A percentile compares a stretch with the other conserved stretches of the same genome.
These are phyloP conservation scores for Etia nguti DNA, from an alignment of 2,113 vertebrate genomes.

Conservation along the genomic window DNA sequence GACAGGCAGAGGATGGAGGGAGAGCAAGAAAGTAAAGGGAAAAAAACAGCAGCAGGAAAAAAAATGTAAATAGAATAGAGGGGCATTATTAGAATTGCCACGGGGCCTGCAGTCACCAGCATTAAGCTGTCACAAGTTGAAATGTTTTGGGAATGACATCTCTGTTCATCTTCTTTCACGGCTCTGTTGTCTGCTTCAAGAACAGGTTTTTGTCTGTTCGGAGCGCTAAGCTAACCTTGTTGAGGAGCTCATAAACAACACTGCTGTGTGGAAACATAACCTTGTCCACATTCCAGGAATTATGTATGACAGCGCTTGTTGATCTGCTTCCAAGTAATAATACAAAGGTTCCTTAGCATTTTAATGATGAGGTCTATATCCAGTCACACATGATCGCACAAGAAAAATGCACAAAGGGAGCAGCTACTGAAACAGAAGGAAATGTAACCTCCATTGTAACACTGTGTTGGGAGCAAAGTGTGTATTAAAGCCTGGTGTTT, in stretches of 20 bases:
- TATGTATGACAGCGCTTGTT: neutral
- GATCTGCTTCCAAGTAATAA: constrained; percentile 16
- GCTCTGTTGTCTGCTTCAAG: neutral
- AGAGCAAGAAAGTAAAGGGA: neutral
- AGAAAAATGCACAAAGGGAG: neutral
- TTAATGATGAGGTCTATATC: constrained; percentile 21
- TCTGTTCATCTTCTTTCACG: constrained; percentile 10
- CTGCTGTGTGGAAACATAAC: neutral
- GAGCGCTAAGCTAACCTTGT: neutral
- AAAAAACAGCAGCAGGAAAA: constrained; percentile 25
- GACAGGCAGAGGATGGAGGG: constrained; percentile 20
- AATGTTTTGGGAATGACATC: constrained; percentile 24
- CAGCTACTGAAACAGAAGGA: neutral
- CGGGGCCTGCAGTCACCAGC: constrained; percentile 9
- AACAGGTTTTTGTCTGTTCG: neutral
- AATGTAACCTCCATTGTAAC: neutral
- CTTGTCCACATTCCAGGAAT: neutral
- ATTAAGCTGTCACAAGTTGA: constrained; percentile 45
- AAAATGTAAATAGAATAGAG: constrained; percentile 32
- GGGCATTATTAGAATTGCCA: constrained; percentile 33
- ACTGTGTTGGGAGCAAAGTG: neutral
- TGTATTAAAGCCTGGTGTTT: neutral
- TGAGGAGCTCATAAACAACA: constrained; percentile 18
- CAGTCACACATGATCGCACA: neutral
- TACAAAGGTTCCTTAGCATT: constrained; percentile 9